Conservation (phyloP, 2,113 vertebrate genomes). For the Bos javanicus region DNA sequence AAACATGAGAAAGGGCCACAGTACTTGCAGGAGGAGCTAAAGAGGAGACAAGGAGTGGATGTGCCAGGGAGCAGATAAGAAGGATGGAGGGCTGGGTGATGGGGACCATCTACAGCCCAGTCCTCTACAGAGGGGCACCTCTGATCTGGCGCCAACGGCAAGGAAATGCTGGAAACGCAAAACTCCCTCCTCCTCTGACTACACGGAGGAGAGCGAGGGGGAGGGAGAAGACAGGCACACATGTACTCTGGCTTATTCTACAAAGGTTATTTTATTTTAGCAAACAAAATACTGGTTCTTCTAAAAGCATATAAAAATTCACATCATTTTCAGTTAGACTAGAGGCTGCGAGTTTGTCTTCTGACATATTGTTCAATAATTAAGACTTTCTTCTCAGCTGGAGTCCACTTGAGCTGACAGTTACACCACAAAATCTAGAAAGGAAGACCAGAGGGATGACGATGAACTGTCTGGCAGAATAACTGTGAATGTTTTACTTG, state of each 20-base stretch:
- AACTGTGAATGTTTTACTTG: too few species aligned
- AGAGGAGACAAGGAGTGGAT: rapidly evolving
- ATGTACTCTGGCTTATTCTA: not conserved
- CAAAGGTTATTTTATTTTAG: conserved; percentile 46
- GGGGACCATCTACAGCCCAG: rapidly evolving
- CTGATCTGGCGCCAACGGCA: rapidly evolving
- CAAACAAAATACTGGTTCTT: conserved; percentile 41
- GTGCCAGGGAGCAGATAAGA: not conserved
- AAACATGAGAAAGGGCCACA: rapidly evolving
- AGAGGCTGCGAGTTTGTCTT: not conserved
- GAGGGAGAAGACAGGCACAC: not conserved
- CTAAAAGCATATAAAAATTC: not conserved
- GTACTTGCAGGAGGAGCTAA: not conserved
- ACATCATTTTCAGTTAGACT: not conserved
- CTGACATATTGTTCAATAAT: not conserved
- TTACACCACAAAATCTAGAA: not conserved
- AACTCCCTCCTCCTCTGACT: too few species aligned
- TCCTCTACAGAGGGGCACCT: rapidly evolving
- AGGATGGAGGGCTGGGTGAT: rapidly evolving
- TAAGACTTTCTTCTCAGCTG: not conserved
- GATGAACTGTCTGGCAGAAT: not conserved
- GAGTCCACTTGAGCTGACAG: not conserved
- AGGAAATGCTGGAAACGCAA: not conserved
- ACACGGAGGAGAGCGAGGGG: rapidly evolving
- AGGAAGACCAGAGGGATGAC: not conserved